Conservation (phyloP, 2,888 invertebrate species). For the Brachynemurus nebulosus region DNA sequence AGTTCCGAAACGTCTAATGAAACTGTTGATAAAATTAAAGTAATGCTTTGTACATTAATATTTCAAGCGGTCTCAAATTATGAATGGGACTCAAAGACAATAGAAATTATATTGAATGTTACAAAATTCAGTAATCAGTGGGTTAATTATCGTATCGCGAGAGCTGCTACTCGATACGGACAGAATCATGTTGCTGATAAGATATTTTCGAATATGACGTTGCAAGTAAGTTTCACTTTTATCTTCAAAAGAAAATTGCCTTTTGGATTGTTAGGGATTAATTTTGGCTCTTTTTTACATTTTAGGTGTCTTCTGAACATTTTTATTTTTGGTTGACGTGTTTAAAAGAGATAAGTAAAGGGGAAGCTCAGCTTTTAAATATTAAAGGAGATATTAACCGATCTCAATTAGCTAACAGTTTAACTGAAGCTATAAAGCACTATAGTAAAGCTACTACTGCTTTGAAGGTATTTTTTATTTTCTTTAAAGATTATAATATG, state of each 20-base stretch:
- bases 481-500: no score
- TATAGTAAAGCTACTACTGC: constrained; percentile 52
- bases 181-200: constrained; percentile 46
- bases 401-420: constrained; percentile 31
- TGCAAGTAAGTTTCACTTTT: constrained; percentile 26
- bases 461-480: constrained; percentile 39
- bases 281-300: constrained; percentile 7
- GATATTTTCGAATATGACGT: constrained; percentile 42
- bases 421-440: constrained; percentile 41
- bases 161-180: constrained; percentile 72
- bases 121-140: constrained; percentile 51
- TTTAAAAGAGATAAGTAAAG: constrained; percentile 59
- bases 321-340: constrained; percentile 80
- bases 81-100: constrained; percentile 47
- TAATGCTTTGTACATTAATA: constrained; percentile 69
- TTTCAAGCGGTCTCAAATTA: constrained; percentile 67
- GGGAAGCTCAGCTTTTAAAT: constrained; percentile 49
- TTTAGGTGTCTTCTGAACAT: constrained; percentile 65
- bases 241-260: background rate
- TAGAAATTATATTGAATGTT: constrained; percentile 42
- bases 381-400: constrained; percentile 30
- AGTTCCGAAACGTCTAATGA: constrained; percentile 11
- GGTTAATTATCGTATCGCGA: constrained; percentile 75
- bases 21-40: constrained; percentile 35
- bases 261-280: no score